phyloP scores from a whole-genome alignment of 2,113 vertebrate species.

The Phainopepla nitens region DNA sequence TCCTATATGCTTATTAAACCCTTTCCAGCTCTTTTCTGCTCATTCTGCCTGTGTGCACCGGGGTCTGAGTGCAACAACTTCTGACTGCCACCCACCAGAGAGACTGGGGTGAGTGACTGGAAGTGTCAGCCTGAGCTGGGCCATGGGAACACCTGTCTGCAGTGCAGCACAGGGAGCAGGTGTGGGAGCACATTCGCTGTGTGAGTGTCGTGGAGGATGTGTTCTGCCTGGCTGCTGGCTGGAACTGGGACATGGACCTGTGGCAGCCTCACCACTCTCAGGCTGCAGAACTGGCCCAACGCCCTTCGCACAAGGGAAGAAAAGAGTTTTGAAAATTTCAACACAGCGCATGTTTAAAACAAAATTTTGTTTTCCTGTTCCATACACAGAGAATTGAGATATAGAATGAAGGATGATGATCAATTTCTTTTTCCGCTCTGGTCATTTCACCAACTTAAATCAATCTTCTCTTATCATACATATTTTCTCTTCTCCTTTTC shows the following conservation, averaged over 20 bases:
- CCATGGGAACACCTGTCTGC: neutral
- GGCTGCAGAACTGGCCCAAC: neutral
- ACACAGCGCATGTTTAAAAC: neutral
- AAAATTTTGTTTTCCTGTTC: neutral
- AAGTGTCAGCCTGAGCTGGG: neutral
- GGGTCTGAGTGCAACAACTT: neutral
- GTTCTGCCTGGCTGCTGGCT: neutral
- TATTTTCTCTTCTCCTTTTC: neutral
- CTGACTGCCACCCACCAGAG: neutral
- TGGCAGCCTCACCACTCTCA: neutral
- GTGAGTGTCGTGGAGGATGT: rapidly evolving
- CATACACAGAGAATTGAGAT: too few species aligned
- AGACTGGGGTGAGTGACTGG: rapidly evolving
- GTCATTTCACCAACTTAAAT: neutral
- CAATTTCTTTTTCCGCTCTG: neutral
- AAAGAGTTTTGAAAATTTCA: neutral
- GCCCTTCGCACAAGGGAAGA: neutral
- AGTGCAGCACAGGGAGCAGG: neutral
- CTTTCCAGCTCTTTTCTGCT: neutral
- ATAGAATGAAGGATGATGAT: too few species aligned
- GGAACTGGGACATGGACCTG: rapidly evolving
- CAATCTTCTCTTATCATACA: neutral
- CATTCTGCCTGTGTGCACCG: too few species aligned
- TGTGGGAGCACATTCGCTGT: rapidly evolving
- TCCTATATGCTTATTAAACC: neutral